Evolutionary conservation across 2,888 invertebrate species (phyloP).

Genomic region (Steinernema carpocapsae): DNA sequence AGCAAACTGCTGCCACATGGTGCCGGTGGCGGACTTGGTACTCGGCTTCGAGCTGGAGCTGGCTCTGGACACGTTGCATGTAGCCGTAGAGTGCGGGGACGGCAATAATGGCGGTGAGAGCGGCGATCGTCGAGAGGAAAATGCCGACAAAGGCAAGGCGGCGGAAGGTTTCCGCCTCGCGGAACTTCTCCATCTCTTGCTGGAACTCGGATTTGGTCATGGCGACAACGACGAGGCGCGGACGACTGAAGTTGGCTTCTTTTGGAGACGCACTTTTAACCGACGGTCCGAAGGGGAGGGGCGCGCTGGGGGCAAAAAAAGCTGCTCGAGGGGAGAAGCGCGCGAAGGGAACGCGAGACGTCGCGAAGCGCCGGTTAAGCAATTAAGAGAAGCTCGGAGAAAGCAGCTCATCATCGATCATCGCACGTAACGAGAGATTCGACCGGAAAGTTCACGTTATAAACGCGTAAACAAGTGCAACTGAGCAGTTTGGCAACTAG

Average conservation of each 20-base stretch:
- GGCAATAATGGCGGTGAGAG: conserved; percentile 43
- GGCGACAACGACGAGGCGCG: neutral
- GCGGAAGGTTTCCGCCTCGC: conserved; percentile 42
- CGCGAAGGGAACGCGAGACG: no score
- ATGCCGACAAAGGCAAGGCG: conserved; percentile 41
- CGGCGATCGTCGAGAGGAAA: conserved; percentile 41
- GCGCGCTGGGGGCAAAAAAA: conserved; percentile 26
- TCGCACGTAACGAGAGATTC: neutral
- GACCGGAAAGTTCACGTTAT: neutral
- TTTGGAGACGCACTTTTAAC: conserved; percentile 8
- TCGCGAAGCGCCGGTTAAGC: conserved; percentile 15
- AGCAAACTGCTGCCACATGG: conserved; percentile 41
- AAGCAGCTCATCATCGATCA: conserved; percentile 9
- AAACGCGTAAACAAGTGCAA: no score
- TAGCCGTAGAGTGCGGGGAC: conserved; percentile 44
- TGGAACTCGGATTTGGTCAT: conserved; percentile 29
- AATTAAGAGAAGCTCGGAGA: neutral
- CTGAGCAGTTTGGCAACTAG: no score
- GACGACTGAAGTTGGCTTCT: no score
- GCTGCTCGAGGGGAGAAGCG: conserved; percentile 20
- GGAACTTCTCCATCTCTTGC: conserved; percentile 37
- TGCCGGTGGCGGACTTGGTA: conserved; percentile 45
- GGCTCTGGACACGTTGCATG: conserved; percentile 43
- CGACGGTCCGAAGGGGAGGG: neutral
- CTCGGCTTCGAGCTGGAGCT: conserved; percentile 40